phyloP scores from a whole-genome alignment of 2,888 invertebrate species.

The Gnatocerus cornutus region DNA sequence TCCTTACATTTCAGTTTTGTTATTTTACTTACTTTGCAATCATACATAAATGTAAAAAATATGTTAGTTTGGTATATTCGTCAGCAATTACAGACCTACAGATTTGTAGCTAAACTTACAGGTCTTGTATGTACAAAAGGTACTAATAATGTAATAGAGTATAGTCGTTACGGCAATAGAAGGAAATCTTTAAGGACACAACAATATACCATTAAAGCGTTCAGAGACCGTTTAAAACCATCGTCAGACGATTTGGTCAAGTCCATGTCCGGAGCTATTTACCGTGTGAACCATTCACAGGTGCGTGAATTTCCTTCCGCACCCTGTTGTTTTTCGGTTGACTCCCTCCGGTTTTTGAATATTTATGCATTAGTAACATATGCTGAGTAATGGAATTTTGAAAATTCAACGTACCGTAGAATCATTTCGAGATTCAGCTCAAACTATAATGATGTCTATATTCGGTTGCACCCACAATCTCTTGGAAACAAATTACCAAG shows the following conservation, averaged over 20 bases:
- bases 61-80: too few relatives aligned
- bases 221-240: conserved; percentile 38
- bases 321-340: conserved; percentile 47
- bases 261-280: conserved; percentile 37
- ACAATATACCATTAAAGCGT: conserved; percentile 14
- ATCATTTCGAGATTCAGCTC: conserved; percentile 4
- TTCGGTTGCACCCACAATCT: conserved; percentile 19
- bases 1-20: too few relatives aligned
- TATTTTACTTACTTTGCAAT: too few relatives aligned
- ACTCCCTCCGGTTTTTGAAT: conserved; percentile 38
- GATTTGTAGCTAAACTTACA: neutral
- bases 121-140: neutral
- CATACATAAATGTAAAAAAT: too few relatives aligned
- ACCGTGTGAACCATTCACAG: conserved; percentile 48
- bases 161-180: conserved; percentile 1
- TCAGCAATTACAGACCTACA: too few relatives aligned
- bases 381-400: conserved; percentile 32
- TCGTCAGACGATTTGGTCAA: conserved; percentile 36
- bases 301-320: conserved; percentile 51
- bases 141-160: neutral
- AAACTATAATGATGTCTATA: conserved; percentile 28
- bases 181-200: neutral
- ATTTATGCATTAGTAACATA: conserved; percentile 35
- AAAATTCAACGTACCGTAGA: neutral
- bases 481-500: conserved; percentile 19